These are phyloP conservation scores for Drosophila emarginata DNA, from an alignment of 2,888 invertebrate genomes.

Conservation along the genomic window DNA sequence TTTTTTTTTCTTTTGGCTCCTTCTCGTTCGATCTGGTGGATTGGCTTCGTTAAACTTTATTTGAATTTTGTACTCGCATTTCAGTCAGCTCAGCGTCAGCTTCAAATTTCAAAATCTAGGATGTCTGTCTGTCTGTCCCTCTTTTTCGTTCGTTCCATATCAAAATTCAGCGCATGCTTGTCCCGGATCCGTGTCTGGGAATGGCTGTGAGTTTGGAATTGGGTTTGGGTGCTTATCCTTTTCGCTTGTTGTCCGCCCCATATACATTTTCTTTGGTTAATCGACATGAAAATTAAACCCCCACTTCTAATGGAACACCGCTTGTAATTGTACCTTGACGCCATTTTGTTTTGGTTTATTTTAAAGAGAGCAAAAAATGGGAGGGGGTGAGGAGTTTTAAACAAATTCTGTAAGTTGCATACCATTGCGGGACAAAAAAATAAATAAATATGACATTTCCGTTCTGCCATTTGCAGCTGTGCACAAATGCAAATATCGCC, in stretches of 20 bases:
- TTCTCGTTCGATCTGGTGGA: conserved; percentile 46
- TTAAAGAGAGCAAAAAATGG: conserved; percentile 30
- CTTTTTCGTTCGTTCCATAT: conserved; percentile 21
- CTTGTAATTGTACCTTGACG: conserved; percentile 26
- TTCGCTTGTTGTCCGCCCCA: conserved; percentile 48
- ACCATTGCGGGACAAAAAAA: conserved; percentile 19
- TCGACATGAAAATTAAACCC: conserved; percentile 79
- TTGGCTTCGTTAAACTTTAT: conserved; percentile 78
- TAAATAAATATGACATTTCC: conserved; percentile 54
- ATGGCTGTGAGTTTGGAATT: neutral
- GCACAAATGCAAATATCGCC: conserved; percentile 58
- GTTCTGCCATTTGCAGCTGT: conserved; percentile 63
- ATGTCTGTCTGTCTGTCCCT: conserved; percentile 20
- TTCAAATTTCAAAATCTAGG: conserved; percentile 59
- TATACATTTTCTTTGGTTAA: conserved; percentile 76
- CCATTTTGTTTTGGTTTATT: conserved; percentile 54
- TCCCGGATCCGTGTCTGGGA: conserved; percentile 1
- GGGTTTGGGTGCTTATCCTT: conserved; percentile 62
- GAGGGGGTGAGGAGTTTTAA: neutral
- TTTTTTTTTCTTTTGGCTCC: conserved; percentile 9
- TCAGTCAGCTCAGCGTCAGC: conserved; percentile 37
- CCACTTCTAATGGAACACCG: conserved; percentile 14
- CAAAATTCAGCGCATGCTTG: conserved; percentile 56
- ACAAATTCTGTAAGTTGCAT: conserved; percentile 2
- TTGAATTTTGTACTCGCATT: conserved; percentile 68